phyloP scores from a whole-genome alignment of 2,888 invertebrate species.

The Drosophila algonquin region DNA sequence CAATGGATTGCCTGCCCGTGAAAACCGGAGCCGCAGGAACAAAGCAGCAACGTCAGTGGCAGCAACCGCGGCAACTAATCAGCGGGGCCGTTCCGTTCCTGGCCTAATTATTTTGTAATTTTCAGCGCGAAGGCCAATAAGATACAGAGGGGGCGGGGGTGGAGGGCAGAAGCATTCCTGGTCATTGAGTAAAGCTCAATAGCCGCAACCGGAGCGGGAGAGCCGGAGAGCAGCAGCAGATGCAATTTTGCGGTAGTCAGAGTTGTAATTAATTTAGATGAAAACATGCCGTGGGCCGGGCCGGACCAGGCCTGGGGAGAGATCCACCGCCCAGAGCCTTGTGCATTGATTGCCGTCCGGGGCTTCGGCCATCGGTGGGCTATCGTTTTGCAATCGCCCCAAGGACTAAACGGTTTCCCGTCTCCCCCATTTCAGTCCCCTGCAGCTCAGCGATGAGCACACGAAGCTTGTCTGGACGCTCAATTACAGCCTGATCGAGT shows the following conservation, averaged over 20 bases:
- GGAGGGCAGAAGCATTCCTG: background rate
- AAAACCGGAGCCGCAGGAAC: background rate
- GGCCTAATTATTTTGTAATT: constrained; percentile 71
- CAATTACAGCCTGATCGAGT: constrained; percentile 90
- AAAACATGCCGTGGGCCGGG: background rate
- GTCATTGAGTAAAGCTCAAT: constrained; percentile 16
- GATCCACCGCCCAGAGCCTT: background rate
- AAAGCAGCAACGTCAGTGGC: constrained; percentile 13
- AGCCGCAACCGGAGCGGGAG: background rate
- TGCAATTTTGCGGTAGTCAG: constrained; percentile 42
- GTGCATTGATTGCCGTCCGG: background rate
- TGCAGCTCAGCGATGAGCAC: constrained; percentile 86
- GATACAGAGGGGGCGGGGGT: background rate
- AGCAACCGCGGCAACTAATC: constrained; percentile 52
- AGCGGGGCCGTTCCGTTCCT: constrained; percentile 25
- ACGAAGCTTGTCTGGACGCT: constrained; percentile 89
- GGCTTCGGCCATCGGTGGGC: too few species aligned
- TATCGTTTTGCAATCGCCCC: constrained; percentile 13
- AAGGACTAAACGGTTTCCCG: constrained; percentile 14
- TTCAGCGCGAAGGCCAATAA: constrained; percentile 29
- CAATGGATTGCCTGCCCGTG: constrained; percentile 21
- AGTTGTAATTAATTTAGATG: constrained; percentile 67
- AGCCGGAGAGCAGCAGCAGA: constrained; percentile 9
- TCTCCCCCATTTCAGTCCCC: constrained; percentile 64
- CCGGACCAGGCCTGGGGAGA: background rate